Base-by-base conservation (phyloP, 1,140 invertebrate genomes). In the Papilio xuthus region DNA sequence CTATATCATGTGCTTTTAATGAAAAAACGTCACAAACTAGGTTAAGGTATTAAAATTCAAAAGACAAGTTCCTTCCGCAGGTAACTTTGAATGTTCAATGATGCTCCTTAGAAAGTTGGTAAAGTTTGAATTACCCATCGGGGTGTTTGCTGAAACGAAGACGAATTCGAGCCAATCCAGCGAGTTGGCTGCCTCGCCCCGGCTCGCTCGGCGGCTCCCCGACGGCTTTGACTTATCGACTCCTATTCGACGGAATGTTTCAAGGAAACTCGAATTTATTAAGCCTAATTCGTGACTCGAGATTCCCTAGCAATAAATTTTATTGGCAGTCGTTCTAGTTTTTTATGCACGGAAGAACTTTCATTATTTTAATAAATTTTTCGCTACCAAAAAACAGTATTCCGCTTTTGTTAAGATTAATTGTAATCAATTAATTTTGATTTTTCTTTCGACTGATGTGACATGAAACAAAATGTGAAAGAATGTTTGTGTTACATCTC, bases 261-360 rank as follows among this genome's bases (percentile, higher is more conserved):
- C 80, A 81, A 78, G 78, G 56, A 80, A 78, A 63, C 44, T 79
- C 71, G 78, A 83, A 84, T 86, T 85, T 86, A 85, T 83, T 80
- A 81, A 82, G 81, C 81, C 80, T 80, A 81, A 80, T 84, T 79
- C 75, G 81, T 79, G 82, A 83, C 79, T 81, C 80, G 80, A 79
- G 80, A 81, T 81, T 85, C 60, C 70, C 56, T 78, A 73, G 75
- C 81, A 83, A 85, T 84, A 84, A 81, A 82, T 84, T 85, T 85
- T 81, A 85, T 80, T 79, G 80, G 26, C 23, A 63, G 12, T 26
- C 60, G 60, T n/a, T 15, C 15, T 63, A 63, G 60, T 26, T 63
- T 63, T 15, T 28, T 63, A 63, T 23, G 60, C 12, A 32, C n/a
- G 15, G 50, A 53, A 20, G 18, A 53, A 53, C 50, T 53, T 53